Evolutionary conservation across 2,113 vertebrate species (phyloP), one percentile per base, ranked within the genome.

Genomic region (Noturus placidus): DNA sequence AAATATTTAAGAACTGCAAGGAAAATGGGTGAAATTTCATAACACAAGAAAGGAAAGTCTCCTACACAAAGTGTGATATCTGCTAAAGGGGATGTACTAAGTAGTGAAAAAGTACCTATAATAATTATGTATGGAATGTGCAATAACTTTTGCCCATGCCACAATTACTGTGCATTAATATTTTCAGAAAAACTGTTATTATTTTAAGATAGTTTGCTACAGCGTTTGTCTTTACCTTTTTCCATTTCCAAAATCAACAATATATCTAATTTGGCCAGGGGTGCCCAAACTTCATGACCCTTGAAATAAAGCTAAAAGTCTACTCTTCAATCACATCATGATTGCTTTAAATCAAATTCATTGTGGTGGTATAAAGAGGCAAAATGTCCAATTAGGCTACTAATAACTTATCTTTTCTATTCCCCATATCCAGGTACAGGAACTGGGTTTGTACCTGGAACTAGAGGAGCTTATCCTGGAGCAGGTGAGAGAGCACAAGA

Each of bases 391-490:
- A 42, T 42, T 42, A 42, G 38, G 38, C 38, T 42, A 42, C 38
- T 42, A 42, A 42, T 42, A 42, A 42, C 38, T 42, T 42, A 42
- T 42, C 38, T 38, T 50, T 50, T 38, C 13, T 84, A 42, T 52
- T 63, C 3, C 67, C 33, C 11, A 22, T 13, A 22, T 83, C 20
- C 22, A 83, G 86, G 89, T 77, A 27, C n/a, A 83, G 86, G 89
- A 70, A 93, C 91, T 0, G 82, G 84, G 9, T 77, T 77, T 61
- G 57, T 86, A 86, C 84, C 84, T 50, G 83, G 83, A 63, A 33
- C 54, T 83, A 80, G 84, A 27, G 84, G 72, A 82, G 56, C 76
- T 17, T 88, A 46, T 56, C 87, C 87, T 83, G 88, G 88, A 86
- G 20, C 61, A 83, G 88, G 78, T 82, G 27, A 30, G 42, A 52